Evolutionary conservation across 2,113 vertebrate genomes (phyloP).

Genomic region (Mixornis gularis): DNA sequence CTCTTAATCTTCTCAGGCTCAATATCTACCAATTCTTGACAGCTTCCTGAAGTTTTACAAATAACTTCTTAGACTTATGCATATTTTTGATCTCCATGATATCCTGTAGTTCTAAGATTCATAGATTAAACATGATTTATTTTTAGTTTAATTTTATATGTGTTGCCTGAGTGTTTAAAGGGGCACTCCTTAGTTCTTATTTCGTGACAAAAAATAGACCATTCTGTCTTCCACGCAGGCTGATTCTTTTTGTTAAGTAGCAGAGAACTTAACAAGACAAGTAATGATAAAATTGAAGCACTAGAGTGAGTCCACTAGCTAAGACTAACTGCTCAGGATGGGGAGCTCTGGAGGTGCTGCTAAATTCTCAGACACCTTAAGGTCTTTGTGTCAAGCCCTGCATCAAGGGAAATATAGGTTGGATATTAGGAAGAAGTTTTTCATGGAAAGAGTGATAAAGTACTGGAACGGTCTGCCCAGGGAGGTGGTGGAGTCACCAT

Average conservation of each 20-base stretch:
- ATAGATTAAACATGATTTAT: not conserved
- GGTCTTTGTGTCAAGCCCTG: not conserved
- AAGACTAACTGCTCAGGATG: not conserved
- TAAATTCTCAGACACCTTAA: not conserved
- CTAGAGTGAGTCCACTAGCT: not conserved
- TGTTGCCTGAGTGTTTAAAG: not conserved
- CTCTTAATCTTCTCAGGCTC: not conserved
- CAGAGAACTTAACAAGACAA: not conserved
- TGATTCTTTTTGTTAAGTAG: not conserved
- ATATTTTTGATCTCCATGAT: not conserved
- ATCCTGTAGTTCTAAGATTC: not conserved
- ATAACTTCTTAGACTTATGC: not conserved
- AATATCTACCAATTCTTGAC: not conserved
- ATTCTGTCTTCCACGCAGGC: not conserved
- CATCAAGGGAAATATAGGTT: too few relatives aligned
- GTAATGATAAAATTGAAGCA: not conserved
- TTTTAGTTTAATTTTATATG: not conserved
- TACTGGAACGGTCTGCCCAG: too few relatives aligned
- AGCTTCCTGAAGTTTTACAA: not conserved
- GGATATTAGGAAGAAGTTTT: too few relatives aligned
- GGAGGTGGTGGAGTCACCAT: too few relatives aligned
- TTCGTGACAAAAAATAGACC: not conserved
- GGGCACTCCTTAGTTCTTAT: not conserved
- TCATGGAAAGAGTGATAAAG: too few relatives aligned
- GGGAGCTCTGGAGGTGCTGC: not conserved